Conservation (phyloP, 1,140 invertebrate genomes). For the Drosophila carrolli region DNA sequence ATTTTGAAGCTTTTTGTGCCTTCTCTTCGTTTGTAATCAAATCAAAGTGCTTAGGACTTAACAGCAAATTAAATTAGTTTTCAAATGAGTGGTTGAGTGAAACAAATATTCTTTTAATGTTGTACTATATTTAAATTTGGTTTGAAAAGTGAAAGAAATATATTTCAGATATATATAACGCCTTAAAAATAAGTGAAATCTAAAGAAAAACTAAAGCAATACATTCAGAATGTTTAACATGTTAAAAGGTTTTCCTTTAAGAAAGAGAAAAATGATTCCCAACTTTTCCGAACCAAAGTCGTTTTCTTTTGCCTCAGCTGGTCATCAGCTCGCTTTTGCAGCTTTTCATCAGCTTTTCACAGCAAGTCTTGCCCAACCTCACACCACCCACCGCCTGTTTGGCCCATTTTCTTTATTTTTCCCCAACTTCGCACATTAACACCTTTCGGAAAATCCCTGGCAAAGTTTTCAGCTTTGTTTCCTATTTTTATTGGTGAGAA, state of each 20-base stretch:
- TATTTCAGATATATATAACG: too few species aligned
- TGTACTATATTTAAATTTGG: too few species aligned
- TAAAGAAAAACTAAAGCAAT: too few species aligned
- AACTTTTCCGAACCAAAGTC: slow-evolving; percentile 1
- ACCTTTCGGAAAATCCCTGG: slow-evolving; percentile 18
- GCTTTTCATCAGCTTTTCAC: slow-evolving; percentile 27
- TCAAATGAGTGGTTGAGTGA: too few species aligned
- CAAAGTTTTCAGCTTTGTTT: slow-evolving; percentile 21
- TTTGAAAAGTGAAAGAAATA: too few species aligned
- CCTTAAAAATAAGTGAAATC: too few species aligned
- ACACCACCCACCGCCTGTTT: slow-evolving; percentile 10
- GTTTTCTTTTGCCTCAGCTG: slow-evolving; percentile 4
- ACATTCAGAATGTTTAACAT: neutral
- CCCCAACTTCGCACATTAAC: slow-evolving; percentile 29
- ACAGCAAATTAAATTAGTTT: too few species aligned
- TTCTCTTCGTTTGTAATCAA: too few species aligned
- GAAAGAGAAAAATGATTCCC: slow-evolving; percentile 1
- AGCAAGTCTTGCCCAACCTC: slow-evolving; percentile 13
- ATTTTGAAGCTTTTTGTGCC: too few species aligned
- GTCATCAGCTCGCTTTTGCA: slow-evolving; percentile 19
- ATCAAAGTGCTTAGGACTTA: too few species aligned
- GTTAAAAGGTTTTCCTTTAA: neutral
- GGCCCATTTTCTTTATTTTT: neutral
- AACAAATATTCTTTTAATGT: too few species aligned
- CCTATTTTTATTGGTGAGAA: slow-evolving; percentile 14